phyloP scores from a whole-genome alignment of 2,797 vertebrate genomes.

The Ceryle rudis region DNA sequence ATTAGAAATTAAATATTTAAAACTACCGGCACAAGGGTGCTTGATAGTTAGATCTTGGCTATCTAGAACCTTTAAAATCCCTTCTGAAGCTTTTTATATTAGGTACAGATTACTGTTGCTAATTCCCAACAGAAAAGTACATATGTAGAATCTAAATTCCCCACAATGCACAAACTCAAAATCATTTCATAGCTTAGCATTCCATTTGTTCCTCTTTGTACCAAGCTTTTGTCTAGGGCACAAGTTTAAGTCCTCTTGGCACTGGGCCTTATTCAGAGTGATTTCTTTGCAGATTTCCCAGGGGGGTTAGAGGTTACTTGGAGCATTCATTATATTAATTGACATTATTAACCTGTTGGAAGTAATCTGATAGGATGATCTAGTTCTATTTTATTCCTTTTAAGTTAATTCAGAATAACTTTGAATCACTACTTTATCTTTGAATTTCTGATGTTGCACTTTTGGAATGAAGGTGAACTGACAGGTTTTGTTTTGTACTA shows the following conservation, averaged over 20 bases:
- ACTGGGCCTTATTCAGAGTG: background rate
- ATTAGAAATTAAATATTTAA: conserved; percentile 6
- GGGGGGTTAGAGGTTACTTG: background rate
- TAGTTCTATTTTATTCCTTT: conserved; percentile 18
- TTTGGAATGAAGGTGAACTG: background rate
- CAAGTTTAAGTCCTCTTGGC: conserved; percentile 10
- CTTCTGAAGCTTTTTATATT: background rate
- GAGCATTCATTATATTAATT: conserved; percentile 21
- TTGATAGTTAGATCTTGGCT: background rate
- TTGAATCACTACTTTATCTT: background rate
- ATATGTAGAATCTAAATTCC: background rate
- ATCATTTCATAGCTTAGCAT: background rate
- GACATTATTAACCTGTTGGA: conserved; percentile 17
- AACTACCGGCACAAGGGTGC: background rate
- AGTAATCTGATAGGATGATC: conserved; percentile 35
- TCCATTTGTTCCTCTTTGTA: background rate
- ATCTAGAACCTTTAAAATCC: background rate
- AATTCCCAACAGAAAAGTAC: background rate
- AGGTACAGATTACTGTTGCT: background rate
- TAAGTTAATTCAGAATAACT: conserved; percentile 13
- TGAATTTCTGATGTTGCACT: background rate
- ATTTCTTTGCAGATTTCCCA: conserved; percentile 14
- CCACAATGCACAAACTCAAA: background rate
- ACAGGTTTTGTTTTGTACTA: background rate
- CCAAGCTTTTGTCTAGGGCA: background rate